Base-by-base conservation (phyloP, 2,888 invertebrate species). In the Cybosia mesomella region DNA sequence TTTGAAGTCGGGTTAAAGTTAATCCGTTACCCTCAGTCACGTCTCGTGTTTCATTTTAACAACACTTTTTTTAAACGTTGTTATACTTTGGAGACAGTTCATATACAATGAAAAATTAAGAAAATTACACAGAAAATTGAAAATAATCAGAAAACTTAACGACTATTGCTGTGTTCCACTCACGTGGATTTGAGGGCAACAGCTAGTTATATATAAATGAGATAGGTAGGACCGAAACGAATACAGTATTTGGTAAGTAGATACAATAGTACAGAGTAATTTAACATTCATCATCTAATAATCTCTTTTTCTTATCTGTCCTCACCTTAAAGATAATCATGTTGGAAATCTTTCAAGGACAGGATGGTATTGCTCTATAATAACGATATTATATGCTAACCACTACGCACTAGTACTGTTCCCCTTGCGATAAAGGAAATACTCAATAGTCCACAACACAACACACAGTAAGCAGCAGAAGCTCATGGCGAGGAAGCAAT, bases 401-500 rank as follows among this genome's bases (percentile, higher is more conserved):
- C 66, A 76, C 21, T 67, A 66, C 61, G 63, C 5, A 7, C 15
- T 24, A 21, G 15, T 74, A 79, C 71, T 71, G 59, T 62, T 76
- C 55, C 72, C 64, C 58, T 69, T 76, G 62, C 76, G 74, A 32
- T 79, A 76, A 2, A 80, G 74, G n/a, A 80, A 24, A 13, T 73
- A 81, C 39, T 82, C 97, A 60, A 96, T 88, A 49, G 95, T 91
- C 97, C 97, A 97, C 0, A 97, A 95, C 39, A 97, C 92, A 10
- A 96, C 96, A 83, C 97, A 97, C 7, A 96, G 84, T 53, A 96
- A 90, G 89, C 96, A 96, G 72, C 97, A 96, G 43, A 96, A 92
- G 73, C 97, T 96, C 84, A 97, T 95, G 3, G 96, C 95, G 67
- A 97, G 93, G 85, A 97, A 97, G 69, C 96, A 96, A 80, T 96